phyloP scores from a whole-genome alignment of 1,140 invertebrate genomes.

The Drosophila rhopaloa region DNA sequence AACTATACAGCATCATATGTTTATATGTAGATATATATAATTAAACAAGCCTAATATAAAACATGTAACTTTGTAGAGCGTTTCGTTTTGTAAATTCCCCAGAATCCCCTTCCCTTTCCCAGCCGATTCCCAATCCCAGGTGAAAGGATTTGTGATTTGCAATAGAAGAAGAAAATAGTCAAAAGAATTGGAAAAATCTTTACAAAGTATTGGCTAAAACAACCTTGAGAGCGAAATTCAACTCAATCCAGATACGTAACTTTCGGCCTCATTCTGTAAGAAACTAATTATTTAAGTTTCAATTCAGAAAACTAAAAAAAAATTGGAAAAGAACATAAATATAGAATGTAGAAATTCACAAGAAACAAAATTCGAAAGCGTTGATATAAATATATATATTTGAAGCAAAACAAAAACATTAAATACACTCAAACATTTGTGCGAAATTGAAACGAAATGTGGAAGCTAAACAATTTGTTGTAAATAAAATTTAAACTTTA shows the following conservation, averaged over 20 bases:
- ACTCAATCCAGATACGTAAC: constrained; percentile 84
- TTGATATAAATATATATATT: constrained; percentile 49
- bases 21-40: constrained; percentile 81
- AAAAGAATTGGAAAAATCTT: constrained; percentile 36
- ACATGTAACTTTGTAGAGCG: constrained; percentile 70
- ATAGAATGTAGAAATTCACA: constrained; percentile 55
- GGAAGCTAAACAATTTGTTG: constrained; percentile 80
- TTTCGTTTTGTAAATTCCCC: constrained; percentile 75
- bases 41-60: constrained; percentile 66
- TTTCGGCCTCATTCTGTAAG: constrained; percentile 84
- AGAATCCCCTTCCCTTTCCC: not conserved
- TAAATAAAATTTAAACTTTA: constrained; percentile 82
- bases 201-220: constrained; percentile 35
- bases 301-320: constrained; percentile 16
- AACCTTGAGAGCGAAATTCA: constrained; percentile 37
- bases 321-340: constrained; percentile 20
- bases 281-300: constrained; percentile 73
- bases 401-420: constrained; percentile 41
- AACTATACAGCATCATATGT: constrained; percentile 67
- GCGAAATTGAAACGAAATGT: constrained; percentile 67
- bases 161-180: constrained; percentile 43
- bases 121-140: constrained; percentile 20
- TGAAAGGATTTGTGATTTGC: constrained; percentile 46
- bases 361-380: constrained; percentile 54
- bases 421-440: constrained; percentile 50